A percentile compares a stretch with the other conserved stretches of the same genome.
Evolutionary conservation across 1,140 invertebrate species (phyloP).

Genomic region (Sinonovacula constricta): DNA sequence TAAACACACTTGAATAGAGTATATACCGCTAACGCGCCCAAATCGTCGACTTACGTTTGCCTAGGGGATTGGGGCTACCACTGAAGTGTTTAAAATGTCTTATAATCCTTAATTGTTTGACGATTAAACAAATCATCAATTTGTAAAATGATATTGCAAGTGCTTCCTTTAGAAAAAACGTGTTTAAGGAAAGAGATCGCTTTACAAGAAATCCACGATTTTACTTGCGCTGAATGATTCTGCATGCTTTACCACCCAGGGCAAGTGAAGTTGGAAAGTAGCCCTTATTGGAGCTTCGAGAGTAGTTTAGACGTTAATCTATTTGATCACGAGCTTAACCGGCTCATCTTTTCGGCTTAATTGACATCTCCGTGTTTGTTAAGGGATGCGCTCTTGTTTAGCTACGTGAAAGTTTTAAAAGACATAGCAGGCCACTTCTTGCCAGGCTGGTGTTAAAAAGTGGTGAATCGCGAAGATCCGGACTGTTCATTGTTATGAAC

Average conservation of each 20-base stretch:
- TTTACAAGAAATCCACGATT: neutral
- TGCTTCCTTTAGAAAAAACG: constrained; percentile 20
- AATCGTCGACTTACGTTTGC: constrained; percentile 24
- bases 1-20: too few relatives aligned
- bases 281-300: constrained; percentile 22
- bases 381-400: neutral
- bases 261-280: constrained; percentile 30
- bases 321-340: constrained; percentile 27
- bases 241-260: constrained; percentile 34
- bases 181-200: neutral
- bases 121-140: constrained; percentile 44
- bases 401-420: constrained; percentile 28
- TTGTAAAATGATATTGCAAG: constrained; percentile 7
- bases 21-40: constrained; percentile 25
- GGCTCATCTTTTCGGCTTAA: neutral
- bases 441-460: neutral
- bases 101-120: constrained; percentile 53
- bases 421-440: constrained; percentile 18
- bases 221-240: neutral
- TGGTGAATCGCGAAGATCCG: neutral
- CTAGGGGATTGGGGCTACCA: constrained; percentile 17
- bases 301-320: constrained; percentile 47
- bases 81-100: constrained; percentile 46
- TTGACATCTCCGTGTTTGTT: constrained; percentile 14
- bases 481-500: too few relatives aligned